phyloP scores from a whole-genome alignment of 2,888 invertebrate genomes.

The Parnassius glacialis region DNA sequence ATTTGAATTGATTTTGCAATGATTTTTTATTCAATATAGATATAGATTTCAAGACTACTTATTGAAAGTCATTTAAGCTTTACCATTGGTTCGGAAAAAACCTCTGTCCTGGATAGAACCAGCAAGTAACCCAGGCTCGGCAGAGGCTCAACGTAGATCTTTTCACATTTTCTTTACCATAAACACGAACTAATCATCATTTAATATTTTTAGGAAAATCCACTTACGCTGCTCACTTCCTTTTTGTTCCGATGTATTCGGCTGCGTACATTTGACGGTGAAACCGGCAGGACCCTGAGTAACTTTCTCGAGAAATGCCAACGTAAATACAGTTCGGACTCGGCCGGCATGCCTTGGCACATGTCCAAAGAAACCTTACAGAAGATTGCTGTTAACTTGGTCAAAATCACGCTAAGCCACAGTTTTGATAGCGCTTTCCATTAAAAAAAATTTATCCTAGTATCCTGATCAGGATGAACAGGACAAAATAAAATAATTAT shows the following conservation, averaged over 20 bases:
- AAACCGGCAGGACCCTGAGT: slow-evolving; percentile 55
- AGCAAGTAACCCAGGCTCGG: no score
- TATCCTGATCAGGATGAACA: no score
- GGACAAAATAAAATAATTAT: no score
- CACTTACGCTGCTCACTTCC: slow-evolving; percentile 80
- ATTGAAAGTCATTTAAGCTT: no score
- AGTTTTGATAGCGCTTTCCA: slow-evolving; percentile 83
- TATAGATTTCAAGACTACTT: no score
- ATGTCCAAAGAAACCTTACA: slow-evolving; percentile 79
- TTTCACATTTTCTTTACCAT: no score
- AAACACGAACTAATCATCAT: not conserved
- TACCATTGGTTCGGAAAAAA: no score
- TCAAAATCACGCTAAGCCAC: slow-evolving; percentile 81
- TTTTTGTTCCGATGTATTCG: slow-evolving; percentile 80
- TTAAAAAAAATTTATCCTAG: slow-evolving; percentile 60
- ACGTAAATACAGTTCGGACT: slow-evolving; percentile 62
- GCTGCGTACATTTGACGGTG: slow-evolving; percentile 68
- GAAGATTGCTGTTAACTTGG: slow-evolving; percentile 78
- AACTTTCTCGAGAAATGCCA: slow-evolving; percentile 62
- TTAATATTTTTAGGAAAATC: slow-evolving; percentile 81
- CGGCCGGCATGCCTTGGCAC: slow-evolving; percentile 53
- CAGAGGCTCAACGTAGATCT: no score
- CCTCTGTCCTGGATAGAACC: no score
- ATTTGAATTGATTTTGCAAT: no score
- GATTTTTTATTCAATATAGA: no score